Evolutionary conservation across 2,888 invertebrate species (phyloP), one percentile per base, ranked within the genome.

Genomic region (Adelognathus sp.): DNA sequence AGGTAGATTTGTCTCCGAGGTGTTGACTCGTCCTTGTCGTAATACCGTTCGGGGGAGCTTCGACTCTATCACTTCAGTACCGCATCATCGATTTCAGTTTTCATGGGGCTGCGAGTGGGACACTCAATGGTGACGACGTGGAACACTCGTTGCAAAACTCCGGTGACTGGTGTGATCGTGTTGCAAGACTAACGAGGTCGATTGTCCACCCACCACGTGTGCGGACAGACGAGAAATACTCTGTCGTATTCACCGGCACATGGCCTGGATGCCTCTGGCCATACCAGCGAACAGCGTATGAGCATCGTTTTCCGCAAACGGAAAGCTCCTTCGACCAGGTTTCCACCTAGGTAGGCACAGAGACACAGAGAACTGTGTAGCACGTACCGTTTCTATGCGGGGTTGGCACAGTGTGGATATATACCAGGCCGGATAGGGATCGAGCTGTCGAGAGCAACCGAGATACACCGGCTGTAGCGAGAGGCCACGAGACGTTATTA

Each of bases 401-500:
- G n/a, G n/a, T n/a, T 41, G 27, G 36, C 14, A 33, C 14, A 33
- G 36, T 58, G 63, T 67, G n/a, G n/a, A n/a, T n/a, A 72, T 77
- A 61, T 66, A 69, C 63, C 54, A 31, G 44, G 67, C 56, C 67
- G 78, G 78, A 79, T 79, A 79, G 78, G 63, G 70, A 79, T 79
- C 78, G 74, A 78, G 73, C 69, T 78, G 78, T 74, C 64, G 58
- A 54, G 78, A 70, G 61, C 36, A 64, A 52, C 58, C 78, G 78
- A 70, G 74, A 74, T 70, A 64, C 70, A 64, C 52, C 67, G 44
- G 56, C 69, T 63, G 50, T 36, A 50, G 66, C 52, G 58, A 52
- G 58, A 60, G 64, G 60, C 78, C 76, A 79, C 74, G 11, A 50
- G 70, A 74, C 74, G 70, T 79, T 79, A 79, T 79, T 79, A 79